phyloP scores from a whole-genome alignment of 1,140 invertebrate genomes.

The Drosophila obscura region DNA sequence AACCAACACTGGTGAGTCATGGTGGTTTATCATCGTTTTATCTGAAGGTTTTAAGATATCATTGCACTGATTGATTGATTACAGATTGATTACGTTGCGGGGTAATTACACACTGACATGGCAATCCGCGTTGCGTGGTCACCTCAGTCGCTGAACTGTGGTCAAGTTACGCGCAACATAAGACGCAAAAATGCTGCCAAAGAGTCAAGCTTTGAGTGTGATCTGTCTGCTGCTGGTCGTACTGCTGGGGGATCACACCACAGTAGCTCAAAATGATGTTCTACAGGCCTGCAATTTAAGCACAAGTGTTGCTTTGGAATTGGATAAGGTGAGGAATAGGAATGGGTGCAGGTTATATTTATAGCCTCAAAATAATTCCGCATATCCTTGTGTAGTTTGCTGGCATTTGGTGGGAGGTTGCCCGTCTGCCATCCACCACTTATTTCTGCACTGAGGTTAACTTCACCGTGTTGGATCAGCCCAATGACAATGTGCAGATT shows the following conservation, averaged over 20 bases:
- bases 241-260: constrained; percentile 16
- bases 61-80: constrained; percentile 69
- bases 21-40: constrained; percentile 17
- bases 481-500: constrained; percentile 47
- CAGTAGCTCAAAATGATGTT: constrained; percentile 13
- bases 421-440: constrained; percentile 43
- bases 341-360: neutral
- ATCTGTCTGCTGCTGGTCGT: constrained; percentile 27
- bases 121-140: neutral
- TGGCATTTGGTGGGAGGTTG: constrained; percentile 74
- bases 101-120: constrained; percentile 23
- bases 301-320: constrained; percentile 27
- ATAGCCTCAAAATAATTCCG: neutral
- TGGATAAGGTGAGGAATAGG: constrained; percentile 34
- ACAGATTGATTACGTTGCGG: constrained; percentile 16
- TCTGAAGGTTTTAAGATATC: constrained; percentile 44
- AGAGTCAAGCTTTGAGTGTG: neutral
- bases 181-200: constrained; percentile 35
- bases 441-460: constrained; percentile 62
- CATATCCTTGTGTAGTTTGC: constrained; percentile 36
- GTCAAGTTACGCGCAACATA: constrained; percentile 34
- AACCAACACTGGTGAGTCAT: constrained; percentile 30
- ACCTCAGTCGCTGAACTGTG: constrained; percentile 28
- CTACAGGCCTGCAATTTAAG: constrained; percentile 1
- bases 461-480: constrained; percentile 37